Evolutionary conservation across 1,140 invertebrate species (phyloP), one percentile per base, ranked within the genome.

Genomic region (Neuroterus valhalla): DNA sequence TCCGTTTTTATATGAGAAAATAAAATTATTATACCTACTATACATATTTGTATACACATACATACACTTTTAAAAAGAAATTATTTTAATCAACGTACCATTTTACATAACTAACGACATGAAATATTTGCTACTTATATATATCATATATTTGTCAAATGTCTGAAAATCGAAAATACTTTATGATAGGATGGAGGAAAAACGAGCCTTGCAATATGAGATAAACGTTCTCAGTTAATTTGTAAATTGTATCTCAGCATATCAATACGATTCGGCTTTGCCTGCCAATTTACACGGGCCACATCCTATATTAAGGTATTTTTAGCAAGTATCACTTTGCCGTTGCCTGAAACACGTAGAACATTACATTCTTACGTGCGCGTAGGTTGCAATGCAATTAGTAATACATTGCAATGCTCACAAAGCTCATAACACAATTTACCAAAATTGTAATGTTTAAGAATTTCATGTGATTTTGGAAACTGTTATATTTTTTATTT

Each of bases 401-500:
- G 81, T 78, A 78, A 82, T 80, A 87, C 85, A 89, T 88, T 89
- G 88, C 86, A 86, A 90, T 90, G 86, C 86, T 89, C 87, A 88
- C 86, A 79, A 89, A 88, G 88, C 88, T 89, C 88, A 89, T 88
- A 81, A 89, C 86, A 85, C 80, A 82, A 84, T 88, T 88, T 87
- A 87, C 84, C 82, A 88, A 87, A 88, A 89, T 88, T 86, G 84
- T 85, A 77, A 87, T 82, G 82, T 87, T 81, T 87, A 87, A 88
- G 83, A 82, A 88, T 89, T 87, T 89, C 83, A 88, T 89, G 89
- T 89, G 87, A 89, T 90, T 90, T 90, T 90, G 85, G 85, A 89
- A 89, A 89, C 80, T 89, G 88, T 89, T 90, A 88, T 88, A 89
- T 85, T 88, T 89, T 89, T 90, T 89, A 89, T 89, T 89, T 90